phyloP scores from a whole-genome alignment of 23 tunicate species.

The Styela clava region DNA sequence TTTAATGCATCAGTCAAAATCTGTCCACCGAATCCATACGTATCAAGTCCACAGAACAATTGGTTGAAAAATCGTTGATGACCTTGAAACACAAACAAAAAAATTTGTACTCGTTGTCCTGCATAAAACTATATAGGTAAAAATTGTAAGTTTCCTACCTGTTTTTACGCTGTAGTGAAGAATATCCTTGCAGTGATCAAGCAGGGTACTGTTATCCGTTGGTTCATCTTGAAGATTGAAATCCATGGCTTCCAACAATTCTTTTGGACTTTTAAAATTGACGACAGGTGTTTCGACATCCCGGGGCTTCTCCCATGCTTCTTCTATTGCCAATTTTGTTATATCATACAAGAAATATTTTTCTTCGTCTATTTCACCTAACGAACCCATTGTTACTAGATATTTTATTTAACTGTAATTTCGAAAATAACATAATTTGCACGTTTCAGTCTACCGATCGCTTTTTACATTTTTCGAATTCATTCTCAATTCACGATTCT shows the following conservation, averaged over 20 bases:
- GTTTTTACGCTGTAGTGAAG: constrained; percentile 74
- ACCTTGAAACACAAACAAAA: constrained; percentile 23
- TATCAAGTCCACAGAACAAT: constrained; percentile 67
- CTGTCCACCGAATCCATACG: constrained; percentile 71
- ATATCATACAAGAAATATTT: constrained; percentile 35
- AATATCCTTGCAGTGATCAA: constrained; percentile 30
- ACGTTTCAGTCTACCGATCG: too few species aligned
- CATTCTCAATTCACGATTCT: too few species aligned
- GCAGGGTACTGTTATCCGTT: constrained; percentile 21
- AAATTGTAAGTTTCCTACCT: constrained; percentile 36
- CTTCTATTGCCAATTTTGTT: constrained; percentile 23
- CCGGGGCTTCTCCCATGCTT: constrained; percentile 27
- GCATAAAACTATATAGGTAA: too few species aligned
- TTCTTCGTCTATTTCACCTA: constrained; percentile 2
- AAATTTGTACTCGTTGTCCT: too few species aligned
- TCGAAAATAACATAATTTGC: too few species aligned
- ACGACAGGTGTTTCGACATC: constrained; percentile 45
- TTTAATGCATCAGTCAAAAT: constrained; percentile 69
- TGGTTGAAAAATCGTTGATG: constrained; percentile 89
- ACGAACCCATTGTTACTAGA: background rate
- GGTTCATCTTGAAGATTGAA: constrained; percentile 46
- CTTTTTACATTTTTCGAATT: too few species aligned
- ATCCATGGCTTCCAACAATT: constrained; percentile 35
- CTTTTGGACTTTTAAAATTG: constrained; percentile 52
- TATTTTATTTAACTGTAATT: too few species aligned